phyloP scores from a whole-genome alignment of 2,113 vertebrate species.

The Phylloscopus whistleri region DNA sequence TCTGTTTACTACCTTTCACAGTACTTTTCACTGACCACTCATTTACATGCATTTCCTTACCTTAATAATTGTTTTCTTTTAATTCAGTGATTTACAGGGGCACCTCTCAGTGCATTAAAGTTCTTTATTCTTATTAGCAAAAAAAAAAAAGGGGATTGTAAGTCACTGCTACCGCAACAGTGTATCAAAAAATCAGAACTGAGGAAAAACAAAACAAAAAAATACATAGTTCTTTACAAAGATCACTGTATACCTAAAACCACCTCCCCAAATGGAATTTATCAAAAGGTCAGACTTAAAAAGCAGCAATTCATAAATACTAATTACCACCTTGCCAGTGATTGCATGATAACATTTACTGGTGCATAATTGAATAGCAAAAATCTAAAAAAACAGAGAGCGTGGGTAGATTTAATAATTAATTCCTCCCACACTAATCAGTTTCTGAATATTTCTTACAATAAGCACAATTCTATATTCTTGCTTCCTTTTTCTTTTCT shows the following conservation, averaged over 20 bases:
- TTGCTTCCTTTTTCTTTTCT: neutral
- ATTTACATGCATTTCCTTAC: neutral
- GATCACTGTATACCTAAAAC: slow-evolving; percentile 8
- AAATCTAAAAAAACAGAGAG: slow-evolving; percentile 49
- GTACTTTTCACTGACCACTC: neutral
- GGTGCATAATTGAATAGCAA: slow-evolving; percentile 67
- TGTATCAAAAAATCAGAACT: slow-evolving; percentile 3
- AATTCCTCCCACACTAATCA: slow-evolving; percentile 70
- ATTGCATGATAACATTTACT: slow-evolving; percentile 70
- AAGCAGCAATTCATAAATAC: slow-evolving; percentile 68
- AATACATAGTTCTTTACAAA: neutral
- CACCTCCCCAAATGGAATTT: slow-evolving; percentile 57
- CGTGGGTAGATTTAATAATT: slow-evolving; percentile 66
- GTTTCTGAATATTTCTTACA: slow-evolving; percentile 57
- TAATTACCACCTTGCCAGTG: slow-evolving; percentile 66
- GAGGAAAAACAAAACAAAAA: neutral
- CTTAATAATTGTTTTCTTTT: neutral
- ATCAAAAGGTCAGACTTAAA: slow-evolving; percentile 69
- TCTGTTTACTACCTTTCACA: neutral
- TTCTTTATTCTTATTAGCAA: neutral
- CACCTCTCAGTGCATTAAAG: neutral
- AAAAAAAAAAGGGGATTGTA: neutral
- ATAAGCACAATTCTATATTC: slow-evolving; percentile 34
- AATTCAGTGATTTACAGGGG: neutral
- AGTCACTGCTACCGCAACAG: neutral